Conservation (phyloP, 2,113 vertebrate genomes). For the Periophthalmus modestus region DNA sequence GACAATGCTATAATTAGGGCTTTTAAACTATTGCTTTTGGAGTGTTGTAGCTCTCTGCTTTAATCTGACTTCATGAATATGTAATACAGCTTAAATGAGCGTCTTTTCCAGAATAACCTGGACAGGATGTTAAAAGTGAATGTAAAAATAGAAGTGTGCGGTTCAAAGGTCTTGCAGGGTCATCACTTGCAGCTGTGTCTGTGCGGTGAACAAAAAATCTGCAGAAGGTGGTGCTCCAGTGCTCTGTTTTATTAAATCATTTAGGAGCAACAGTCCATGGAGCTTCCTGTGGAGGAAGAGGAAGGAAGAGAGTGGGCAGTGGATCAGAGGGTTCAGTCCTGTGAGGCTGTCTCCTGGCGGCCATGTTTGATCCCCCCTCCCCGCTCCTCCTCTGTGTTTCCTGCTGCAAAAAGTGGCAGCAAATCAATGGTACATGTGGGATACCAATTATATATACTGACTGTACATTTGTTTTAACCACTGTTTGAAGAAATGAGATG, state of each 20-base stretch:
- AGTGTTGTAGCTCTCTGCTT: neutral
- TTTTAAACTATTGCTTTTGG: neutral
- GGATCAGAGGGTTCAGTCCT: constrained; percentile 60
- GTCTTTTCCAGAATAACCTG: neutral
- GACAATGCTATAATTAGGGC: too few species aligned
- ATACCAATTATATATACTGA: neutral
- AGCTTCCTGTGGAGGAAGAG: constrained; percentile 70
- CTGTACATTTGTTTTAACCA: neutral
- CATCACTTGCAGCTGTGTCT: neutral
- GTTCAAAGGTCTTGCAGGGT: neutral
- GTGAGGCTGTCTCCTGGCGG: constrained; percentile 34
- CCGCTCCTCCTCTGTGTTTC: constrained; percentile 31
- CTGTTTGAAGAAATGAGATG: neutral
- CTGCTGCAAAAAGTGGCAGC: constrained; percentile 42
- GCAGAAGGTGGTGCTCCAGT: constrained; percentile 10
- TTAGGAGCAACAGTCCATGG: constrained; percentile 56
- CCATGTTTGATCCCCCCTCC: constrained; percentile 56
- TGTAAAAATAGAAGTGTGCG: neutral
- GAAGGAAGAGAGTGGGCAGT: constrained; percentile 64
- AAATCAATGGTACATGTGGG: constrained; percentile 26
- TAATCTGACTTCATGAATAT: neutral
- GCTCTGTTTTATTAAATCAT: constrained; percentile 75
- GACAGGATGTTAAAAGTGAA: neutral
- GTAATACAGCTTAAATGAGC: neutral
- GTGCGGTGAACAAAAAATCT: neutral